Evolutionary conservation across 2,113 vertebrate genomes (phyloP).

Genomic region (Cephalopholis sonnerati): DNA sequence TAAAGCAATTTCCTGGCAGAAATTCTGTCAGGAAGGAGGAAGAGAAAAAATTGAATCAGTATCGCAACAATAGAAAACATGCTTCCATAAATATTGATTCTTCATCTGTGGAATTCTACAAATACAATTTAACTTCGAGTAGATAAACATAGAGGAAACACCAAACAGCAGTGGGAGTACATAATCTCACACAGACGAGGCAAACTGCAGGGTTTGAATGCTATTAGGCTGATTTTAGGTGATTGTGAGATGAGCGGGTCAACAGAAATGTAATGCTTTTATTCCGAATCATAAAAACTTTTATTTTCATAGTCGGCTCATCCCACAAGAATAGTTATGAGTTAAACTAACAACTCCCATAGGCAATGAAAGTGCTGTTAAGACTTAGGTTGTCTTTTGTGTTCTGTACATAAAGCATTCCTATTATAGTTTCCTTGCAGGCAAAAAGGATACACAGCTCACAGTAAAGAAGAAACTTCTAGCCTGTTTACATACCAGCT

Average conservation of each 20-base stretch:
- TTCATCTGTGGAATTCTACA: constrained; percentile 63
- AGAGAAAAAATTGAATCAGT: constrained; percentile 70
- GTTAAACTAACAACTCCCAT: constrained; percentile 76
- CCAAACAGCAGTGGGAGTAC: constrained; percentile 20
- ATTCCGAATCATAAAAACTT: constrained; percentile 36
- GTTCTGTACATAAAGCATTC: constrained; percentile 64
- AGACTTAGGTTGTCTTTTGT: constrained; percentile 68
- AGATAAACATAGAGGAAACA: constrained; percentile 49
- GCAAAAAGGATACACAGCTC: constrained; percentile 45
- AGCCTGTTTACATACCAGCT: constrained; percentile 15
- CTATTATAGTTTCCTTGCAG: constrained; percentile 47
- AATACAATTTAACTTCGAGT: constrained; percentile 53
- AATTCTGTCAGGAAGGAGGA: constrained; percentile 58
- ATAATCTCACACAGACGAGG: constrained; percentile 52
- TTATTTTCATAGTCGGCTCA: constrained; percentile 65
- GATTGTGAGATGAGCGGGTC: constrained; percentile 59
- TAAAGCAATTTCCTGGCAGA: constrained; percentile 60
- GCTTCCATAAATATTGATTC: constrained; percentile 74
- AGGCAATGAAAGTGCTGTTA: constrained; percentile 77
- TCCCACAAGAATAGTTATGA: constrained; percentile 74
- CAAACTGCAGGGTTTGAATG: constrained; percentile 72
- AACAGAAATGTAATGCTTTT: constrained; percentile 68
- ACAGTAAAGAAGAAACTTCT: constrained; percentile 56
- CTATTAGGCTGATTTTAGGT: constrained; percentile 53
- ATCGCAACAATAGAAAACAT: constrained; percentile 67